A percentile compares a stretch with the other conserved stretches of the same genome.
Evolutionary conservation across 2,797 vertebrate genomes (phyloP).

Genomic region (Hoplostethus atlanticus): DNA sequence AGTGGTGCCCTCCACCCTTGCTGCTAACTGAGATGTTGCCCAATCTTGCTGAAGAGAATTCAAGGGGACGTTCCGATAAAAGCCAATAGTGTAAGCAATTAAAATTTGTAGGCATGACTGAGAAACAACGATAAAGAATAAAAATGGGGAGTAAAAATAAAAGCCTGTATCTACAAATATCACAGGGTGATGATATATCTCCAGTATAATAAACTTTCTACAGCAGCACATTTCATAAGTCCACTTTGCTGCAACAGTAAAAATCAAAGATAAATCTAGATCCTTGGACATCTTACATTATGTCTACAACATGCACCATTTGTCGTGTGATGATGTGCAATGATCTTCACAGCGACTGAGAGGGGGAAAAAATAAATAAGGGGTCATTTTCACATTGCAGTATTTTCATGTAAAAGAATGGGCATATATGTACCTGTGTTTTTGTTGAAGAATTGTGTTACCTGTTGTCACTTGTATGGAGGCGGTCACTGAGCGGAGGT

Average conservation of each 20-base stretch:
- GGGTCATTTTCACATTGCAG: background rate
- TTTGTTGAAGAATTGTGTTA: background rate
- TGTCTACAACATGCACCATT: conserved; percentile 2
- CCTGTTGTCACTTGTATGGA: conserved; percentile 1
- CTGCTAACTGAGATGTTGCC: background rate
- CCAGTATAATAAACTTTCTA: no score
- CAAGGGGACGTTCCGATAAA: background rate
- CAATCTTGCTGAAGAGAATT: background rate
- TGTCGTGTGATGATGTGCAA: conserved; percentile 35
- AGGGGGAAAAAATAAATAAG: background rate
- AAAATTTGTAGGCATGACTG: background rate
- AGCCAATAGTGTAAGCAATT: background rate
- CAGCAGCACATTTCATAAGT: background rate
- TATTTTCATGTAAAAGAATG: conserved; percentile 5
- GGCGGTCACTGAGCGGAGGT: background rate
- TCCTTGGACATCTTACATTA: background rate
- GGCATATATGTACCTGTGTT: no score
- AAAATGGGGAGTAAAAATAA: background rate
- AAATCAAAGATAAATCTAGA: background rate
- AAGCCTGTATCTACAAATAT: no score
- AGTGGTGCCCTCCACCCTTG: background rate
- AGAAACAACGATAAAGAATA: background rate
- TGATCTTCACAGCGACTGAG: conserved; percentile 38
- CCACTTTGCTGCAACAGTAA: background rate
- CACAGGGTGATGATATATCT: no score